Conservation (phyloP, 2,797 vertebrate species). For the Trematomus bernacchii region DNA sequence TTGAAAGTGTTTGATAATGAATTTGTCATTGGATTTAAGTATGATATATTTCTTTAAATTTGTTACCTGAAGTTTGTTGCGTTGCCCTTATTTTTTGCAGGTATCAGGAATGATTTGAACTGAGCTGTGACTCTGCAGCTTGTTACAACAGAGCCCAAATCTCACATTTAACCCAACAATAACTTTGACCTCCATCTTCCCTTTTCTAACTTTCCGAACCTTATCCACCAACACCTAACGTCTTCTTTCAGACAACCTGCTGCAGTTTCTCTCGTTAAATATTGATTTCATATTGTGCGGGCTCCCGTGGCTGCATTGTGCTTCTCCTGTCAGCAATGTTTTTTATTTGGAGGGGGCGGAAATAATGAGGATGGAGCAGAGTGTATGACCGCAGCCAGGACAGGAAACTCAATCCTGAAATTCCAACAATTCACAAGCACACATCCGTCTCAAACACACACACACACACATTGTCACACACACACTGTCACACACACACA, state of each 20-base stretch:
- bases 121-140: constrained; percentile 17
- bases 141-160: constrained; percentile 13
- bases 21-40: no score
- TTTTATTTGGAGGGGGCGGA: constrained; percentile 4
- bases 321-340: constrained; percentile 32
- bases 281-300: constrained; percentile 43
- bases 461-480: constrained; percentile 8
- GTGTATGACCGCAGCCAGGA: constrained; percentile 38
- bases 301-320: constrained; percentile 39
- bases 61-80: not conserved
- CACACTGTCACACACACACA: constrained; percentile 54
- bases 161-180: constrained; percentile 7
- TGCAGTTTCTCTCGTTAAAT: not conserved
- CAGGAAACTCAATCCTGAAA: constrained; percentile 51
- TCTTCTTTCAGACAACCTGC: constrained; percentile 34
- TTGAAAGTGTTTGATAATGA: no score
- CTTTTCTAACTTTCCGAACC: constrained; percentile 1
- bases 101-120: constrained; percentile 6
- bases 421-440: constrained; percentile 18
- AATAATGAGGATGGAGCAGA: constrained; percentile 24
- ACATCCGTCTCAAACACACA: not conserved
- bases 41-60: no score
- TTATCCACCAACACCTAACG: not conserved
- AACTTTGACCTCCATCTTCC: not conserved
- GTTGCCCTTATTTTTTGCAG: not conserved